Base-by-base conservation (phyloP, 2,113 vertebrate genomes). In the Chamaetylas fuelleborni region DNA sequence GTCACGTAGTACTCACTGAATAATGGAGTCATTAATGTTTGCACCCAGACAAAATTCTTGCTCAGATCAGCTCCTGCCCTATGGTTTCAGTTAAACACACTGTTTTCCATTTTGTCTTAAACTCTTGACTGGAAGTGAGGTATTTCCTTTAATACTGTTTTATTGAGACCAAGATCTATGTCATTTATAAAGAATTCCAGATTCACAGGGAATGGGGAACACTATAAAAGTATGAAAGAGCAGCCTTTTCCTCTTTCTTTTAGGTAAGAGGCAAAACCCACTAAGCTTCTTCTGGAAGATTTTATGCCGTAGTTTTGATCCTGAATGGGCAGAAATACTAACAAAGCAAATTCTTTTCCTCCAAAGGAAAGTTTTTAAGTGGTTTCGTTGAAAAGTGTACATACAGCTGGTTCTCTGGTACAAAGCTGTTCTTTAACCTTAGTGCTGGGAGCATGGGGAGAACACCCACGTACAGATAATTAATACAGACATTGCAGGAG, bases 61-160 rank as follows among this genome's bases (percentile, higher is more conserved):
- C 28, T 82, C 56, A 47, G 50, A 54, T 54, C 42, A 67, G 60
- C 53, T 82, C 34, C 34, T 81, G 58, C 38, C 45, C 38, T 50
- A 33, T 53, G 34, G 23, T 90, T 93, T 86, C 62, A 83, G 14
- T 10, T 53, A 42, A 38, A 61, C 61, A 79, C 19, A 23, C 36
- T 28, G 4, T 38, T 92, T 34, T 91, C 53, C 60, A 34, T 57
- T 92, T 91, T 79, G 19, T 65, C 77, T 78, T 57, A 74, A 88
- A 81, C 33, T 88, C 47, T 51, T 88, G 47, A 78, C 47, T 88
- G 80, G 42, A 76, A 86, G 26, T n/a, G 69, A 94, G 72, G 40
- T 33, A 92, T 76, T 93, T 96, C 48, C 70, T 93, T 77, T 91
- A 92, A 74, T n/a, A 28, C 26, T 73, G 19, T 60, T 89, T 79